Base-by-base conservation (phyloP, 1,140 invertebrate species). In the Drosophila prosaltans region DNA sequence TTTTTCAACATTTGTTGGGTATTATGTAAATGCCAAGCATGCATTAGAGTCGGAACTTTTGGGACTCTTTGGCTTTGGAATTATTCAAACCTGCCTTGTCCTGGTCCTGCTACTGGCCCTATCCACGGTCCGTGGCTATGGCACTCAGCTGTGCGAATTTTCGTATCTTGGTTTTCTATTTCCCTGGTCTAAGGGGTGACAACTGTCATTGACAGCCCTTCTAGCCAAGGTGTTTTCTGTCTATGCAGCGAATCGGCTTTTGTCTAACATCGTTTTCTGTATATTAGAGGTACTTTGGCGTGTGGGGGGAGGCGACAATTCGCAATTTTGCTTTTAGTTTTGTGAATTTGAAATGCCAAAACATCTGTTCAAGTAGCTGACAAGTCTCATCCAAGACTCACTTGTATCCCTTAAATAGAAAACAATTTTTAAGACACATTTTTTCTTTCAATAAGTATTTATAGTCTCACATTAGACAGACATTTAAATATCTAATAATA, bases 331-430 rank as follows among this genome's bases (percentile, higher is more conserved):
- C 84, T 84, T 90, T 89, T 89, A 89, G 84, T 89, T 84, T 90
- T 90, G 84, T 90, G 84, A 89, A 89, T 89, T 91, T 78, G 71
- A 90, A 91, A 91, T 91, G 74, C 74, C 67, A 70, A 62, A 77
- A 91, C 90, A 91, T 91, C 90, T 91, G 90, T 90, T 91, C 90
- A 80, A 91, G 90, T 91, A 78, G 72, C 66, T 69, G 58, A 16
- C 60, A 73, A 45, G 58, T 70, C 74, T 70, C 41, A 40, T 40
- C 59, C 77, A 81, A 81, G 85, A 60, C 79, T 74, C 69, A 72
- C 66, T 65, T 70, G 45, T 45, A 7, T 66, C 30, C 28, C 69
- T 51, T 51, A 51, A 24, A 51, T 26, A 24, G 45, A 58, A n/a
- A 58, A n/a, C 16, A 39, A 16, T 32, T 58, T 30, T 1, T 0